phyloP scores from a whole-genome alignment of 2,888 invertebrate species.

The Noctua pronuba region DNA sequence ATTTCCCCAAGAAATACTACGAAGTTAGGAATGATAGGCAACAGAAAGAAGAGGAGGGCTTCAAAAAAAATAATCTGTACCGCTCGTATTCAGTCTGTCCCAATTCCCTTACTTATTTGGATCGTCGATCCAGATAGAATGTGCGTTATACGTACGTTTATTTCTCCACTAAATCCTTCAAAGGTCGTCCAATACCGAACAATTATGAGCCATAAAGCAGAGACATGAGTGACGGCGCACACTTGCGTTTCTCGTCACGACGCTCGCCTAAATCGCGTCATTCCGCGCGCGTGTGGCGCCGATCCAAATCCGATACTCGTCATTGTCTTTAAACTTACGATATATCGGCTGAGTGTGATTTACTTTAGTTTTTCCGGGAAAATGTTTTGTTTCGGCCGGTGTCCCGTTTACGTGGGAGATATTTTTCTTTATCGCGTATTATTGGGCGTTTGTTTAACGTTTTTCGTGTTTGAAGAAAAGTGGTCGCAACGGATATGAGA shows the following conservation, averaged over 20 bases:
- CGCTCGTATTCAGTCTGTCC: background rate
- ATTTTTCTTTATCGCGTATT: background rate
- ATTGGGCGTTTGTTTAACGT: background rate
- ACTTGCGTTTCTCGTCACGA: constrained; percentile 66
- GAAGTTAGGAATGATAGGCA: background rate
- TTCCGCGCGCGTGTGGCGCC: constrained; percentile 69
- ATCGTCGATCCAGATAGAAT: background rate
- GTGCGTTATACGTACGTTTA: background rate
- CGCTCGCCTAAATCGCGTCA: constrained; percentile 66
- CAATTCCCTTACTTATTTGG: no score
- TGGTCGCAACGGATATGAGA: background rate
- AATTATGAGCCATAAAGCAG: constrained; percentile 39
- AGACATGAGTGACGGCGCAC: constrained; percentile 49
- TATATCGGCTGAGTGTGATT: constrained; percentile 59
- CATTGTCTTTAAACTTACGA: constrained; percentile 69
- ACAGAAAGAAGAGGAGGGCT: accelerated
- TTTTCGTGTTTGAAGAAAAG: background rate
- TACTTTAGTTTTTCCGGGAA: constrained; percentile 44
- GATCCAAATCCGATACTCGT: constrained; percentile 71
- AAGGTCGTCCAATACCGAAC: background rate
- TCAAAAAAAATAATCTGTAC: background rate
- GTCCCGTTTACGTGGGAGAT: background rate
- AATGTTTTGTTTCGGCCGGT: constrained; percentile 13
- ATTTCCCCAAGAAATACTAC: background rate
- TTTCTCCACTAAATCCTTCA: background rate